Conservation (phyloP, 2,888 invertebrate genomes). For the Lacanobia oleracea region DNA sequence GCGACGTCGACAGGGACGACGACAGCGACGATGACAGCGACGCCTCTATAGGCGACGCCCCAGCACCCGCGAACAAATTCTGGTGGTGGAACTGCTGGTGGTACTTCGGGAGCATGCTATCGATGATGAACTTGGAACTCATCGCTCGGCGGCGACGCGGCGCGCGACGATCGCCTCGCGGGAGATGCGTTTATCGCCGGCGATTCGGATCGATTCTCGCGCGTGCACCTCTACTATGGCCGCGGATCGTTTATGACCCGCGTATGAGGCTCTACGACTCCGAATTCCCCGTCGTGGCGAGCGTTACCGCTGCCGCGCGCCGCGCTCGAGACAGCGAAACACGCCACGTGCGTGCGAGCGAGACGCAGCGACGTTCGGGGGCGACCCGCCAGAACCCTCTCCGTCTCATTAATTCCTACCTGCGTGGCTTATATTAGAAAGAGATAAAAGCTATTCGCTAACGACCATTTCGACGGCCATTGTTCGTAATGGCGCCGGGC, state of each 20-base stretch:
- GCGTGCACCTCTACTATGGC: constrained; percentile 91
- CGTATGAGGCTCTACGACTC: constrained; percentile 96
- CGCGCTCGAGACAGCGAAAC: constrained; percentile 89
- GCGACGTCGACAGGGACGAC: constrained; percentile 90
- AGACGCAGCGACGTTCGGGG: constrained; percentile 76
- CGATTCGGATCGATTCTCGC: constrained; percentile 91
- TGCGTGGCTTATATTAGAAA: constrained; percentile 90
- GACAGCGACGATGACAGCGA: constrained; percentile 91
- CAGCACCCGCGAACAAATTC: constrained; percentile 91
- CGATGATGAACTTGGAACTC: constrained; percentile 99
- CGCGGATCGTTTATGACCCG: constrained; percentile 96
- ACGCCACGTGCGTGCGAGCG: constrained; percentile 85
- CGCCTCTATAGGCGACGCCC: constrained; percentile 94
- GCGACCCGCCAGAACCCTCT: constrained; percentile 86
- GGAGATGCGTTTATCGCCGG: constrained; percentile 90
- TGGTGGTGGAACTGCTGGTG: constrained; percentile 93
- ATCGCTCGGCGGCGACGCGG: constrained; percentile 93
- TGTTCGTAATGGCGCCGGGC: constrained; percentile 89
- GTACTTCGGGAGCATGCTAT: constrained; percentile 99
- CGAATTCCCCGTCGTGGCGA: constrained; percentile 93
- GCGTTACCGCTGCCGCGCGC: constrained; percentile 90
- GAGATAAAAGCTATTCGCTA: constrained; percentile 91
- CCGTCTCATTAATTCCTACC: constrained; percentile 90
- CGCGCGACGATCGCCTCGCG: constrained; percentile 90
- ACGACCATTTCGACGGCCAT: constrained; percentile 89